Base-by-base conservation (phyloP, 1,140 invertebrate genomes). In the Caenorhabditis briggsae region DNA sequence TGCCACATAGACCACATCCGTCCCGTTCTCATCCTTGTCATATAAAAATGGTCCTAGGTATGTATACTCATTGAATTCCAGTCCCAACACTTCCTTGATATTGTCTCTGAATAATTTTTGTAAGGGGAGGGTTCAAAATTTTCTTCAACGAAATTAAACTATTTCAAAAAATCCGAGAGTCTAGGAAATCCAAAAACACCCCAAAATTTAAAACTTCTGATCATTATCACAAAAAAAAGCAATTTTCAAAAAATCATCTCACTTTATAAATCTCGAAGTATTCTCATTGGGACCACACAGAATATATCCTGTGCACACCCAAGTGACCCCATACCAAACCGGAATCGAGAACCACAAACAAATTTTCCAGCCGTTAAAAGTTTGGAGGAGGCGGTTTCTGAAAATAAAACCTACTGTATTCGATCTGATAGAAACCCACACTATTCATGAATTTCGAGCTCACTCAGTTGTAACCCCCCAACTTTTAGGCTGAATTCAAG, bases 331-430 rank as follows among this genome's bases (percentile, higher is more conserved):
- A n/a, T 65, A 65, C 64, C 64, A 65, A 16, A 65, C 8, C 41
- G 64, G 64, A 65, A 65, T 43, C 8, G 64, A 65, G 43, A 65
- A 65, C 64, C 64, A 65, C 7, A 65, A 43, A 9, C 33, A 43
- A 20, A 65, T 65, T 65, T 43, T 65, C 41, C 64, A 43, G 18
- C 41, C 64, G 18, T 65, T 65, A 14, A 65, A 65, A 1, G 64
- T 65, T 18, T 43, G 33, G 33, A 65, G 33, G 2, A 65, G 33
- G 16, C 33, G 64, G 16, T 65, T 65, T 65, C 64, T 65, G 16
- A 16, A 53, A n/a, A n/a, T n/a, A n/a, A n/a, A n/a, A n/a, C n/a
- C n/a, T n/a, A n/a, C n/a, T n/a, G n/a, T n/a, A n/a, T n/a, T n/a
- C n/a, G n/a, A n/a, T n/a, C n/a, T n/a, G n/a, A n/a, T n/a, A n/a